Evolutionary conservation across 1,140 invertebrate genomes (phyloP).

Genomic region (Drosophila littoralis): DNA sequence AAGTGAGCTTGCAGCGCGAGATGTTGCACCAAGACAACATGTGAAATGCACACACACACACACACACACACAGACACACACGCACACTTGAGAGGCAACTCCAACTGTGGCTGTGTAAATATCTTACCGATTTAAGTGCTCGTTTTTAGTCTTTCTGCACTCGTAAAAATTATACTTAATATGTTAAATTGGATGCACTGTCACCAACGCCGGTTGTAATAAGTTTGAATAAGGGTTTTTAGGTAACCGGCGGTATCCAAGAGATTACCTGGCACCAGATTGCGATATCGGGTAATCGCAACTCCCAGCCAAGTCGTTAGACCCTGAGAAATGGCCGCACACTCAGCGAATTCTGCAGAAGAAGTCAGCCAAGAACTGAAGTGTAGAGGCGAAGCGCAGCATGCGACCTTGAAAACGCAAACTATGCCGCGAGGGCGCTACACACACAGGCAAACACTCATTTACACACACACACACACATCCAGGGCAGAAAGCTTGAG

Average conservation of each 20-base stretch:
- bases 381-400: constrained; percentile 9
- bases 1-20: constrained; percentile 64
- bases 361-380: constrained; percentile 9
- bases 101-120: constrained; percentile 27
- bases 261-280: constrained; percentile 74
- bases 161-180: constrained; percentile 76
- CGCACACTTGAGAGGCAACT: constrained; percentile 3
- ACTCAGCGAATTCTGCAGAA: constrained; percentile 64
- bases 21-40: constrained; percentile 69
- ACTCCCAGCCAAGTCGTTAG: constrained; percentile 52
- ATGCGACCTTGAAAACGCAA: constrained; percentile 75
- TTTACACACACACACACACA: neutral
- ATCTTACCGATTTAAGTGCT: constrained; percentile 52
- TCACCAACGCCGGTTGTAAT: constrained; percentile 65
- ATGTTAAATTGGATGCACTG: constrained; percentile 34
- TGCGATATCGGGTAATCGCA: constrained; percentile 51
- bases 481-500: constrained; percentile 13
- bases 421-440: constrained; percentile 76
- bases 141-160: constrained; percentile 36
- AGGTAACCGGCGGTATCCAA: neutral
- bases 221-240: constrained; percentile 32
- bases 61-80: constrained; percentile 18
- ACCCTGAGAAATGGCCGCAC: constrained; percentile 60
- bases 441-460: constrained; percentile 24
- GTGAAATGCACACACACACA: constrained; percentile 14